Base-by-base conservation (phyloP, 2,797 vertebrate species). In the Apogon hyalosoma region DNA sequence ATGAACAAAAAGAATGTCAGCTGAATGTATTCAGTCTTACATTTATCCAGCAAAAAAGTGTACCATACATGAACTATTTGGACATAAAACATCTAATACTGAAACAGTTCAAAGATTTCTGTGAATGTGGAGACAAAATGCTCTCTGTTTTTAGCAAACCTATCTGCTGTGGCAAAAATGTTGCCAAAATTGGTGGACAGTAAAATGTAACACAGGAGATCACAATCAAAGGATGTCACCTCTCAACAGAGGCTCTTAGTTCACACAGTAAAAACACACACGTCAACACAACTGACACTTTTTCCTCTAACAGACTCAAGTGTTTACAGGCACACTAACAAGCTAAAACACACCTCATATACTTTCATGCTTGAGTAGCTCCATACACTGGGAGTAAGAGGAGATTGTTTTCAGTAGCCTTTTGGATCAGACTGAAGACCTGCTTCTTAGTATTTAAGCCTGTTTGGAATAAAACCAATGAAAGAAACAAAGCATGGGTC, bases 251-350 rank as follows among this genome's bases (percentile, higher is more conserved):
- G 45, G 41, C 58, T 63, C 53, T 43, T 40, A 49, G 47, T 39
- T 73, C 68, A 52, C 36, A 48, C 49, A 14, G 31, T 60, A 49
- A 69, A 75, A 52, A 51, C 7, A 57, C 47, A 70, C 76, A 51
- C 14, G 18, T 80, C 52, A 61, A 58, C 63, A 71, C 79, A 77
- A 71, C 45, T 36, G 52, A 63, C 48, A 18, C 66, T 76, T 3
- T 13, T 58, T 63, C 57, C 40, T 80, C 68, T 50, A 47, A 56
- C 33, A 71, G 65, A 59, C 50, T 82, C 19, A 24, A 83, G 78
- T 90, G 79, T 88, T 80, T 82, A 49, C 55, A 77, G 50, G 67
- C 63, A 11, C 76, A 59, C 21, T 16, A n/a, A 60, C 63, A 46
- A 66, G 66, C 54, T 47, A n/a, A 71, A 67, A 63, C 28, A 24